These are phyloP conservation scores for Gymnosoma rotundatum DNA, from an alignment of 2,888 invertebrate genomes.

Conservation along the genomic window DNA sequence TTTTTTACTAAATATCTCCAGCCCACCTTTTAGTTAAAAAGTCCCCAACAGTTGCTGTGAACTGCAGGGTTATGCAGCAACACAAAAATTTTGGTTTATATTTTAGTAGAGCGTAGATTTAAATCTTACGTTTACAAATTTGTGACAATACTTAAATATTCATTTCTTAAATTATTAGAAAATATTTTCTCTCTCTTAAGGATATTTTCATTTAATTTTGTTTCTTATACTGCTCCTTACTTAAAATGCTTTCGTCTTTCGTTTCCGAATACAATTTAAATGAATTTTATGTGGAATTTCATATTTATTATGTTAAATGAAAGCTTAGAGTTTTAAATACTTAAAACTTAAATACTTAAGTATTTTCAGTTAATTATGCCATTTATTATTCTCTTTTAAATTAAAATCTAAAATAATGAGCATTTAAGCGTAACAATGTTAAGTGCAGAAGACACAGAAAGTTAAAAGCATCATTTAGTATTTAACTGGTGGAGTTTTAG, in stretches of 20 bases:
- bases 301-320: slow-evolving; percentile 27
- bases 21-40: too few species aligned
- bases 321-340: slow-evolving; percentile 39
- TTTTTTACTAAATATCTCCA: too few species aligned
- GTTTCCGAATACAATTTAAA: slow-evolving; percentile 25
- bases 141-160: too few species aligned
- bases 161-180: too few species aligned
- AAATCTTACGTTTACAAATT: too few species aligned
- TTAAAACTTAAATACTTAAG: slow-evolving; percentile 26
- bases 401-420: not conserved
- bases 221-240: not conserved
- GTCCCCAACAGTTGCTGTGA: too few species aligned
- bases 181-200: slow-evolving; percentile 30
- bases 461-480: not conserved
- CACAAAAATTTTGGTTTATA: too few species aligned
- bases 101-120: too few species aligned
- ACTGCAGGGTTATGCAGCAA: too few species aligned
- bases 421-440: not conserved
- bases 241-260: not conserved
- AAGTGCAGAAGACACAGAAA: not conserved
- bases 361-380: slow-evolving; percentile 20
- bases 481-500: too few species aligned
- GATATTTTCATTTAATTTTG: slow-evolving; percentile 19
- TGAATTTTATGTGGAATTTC: slow-evolving; percentile 20
- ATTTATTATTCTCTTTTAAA: slow-evolving; percentile 22